Evolutionary conservation across 2,113 vertebrate genomes (phyloP).

Genomic region (Ploceus nigricollis): DNA sequence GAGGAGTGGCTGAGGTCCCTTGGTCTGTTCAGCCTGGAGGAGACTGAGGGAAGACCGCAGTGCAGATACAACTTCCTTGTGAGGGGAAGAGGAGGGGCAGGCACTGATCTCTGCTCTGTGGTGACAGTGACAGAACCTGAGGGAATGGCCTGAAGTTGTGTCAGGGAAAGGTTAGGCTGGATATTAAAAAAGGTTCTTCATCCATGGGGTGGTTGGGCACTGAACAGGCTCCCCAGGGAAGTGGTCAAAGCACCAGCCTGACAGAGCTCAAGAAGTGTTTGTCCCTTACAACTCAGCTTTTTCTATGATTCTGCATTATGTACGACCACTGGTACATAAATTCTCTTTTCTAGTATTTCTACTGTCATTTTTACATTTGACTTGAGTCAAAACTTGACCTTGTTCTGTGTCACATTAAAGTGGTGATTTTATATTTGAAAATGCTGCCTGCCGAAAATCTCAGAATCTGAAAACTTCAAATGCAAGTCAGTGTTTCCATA

Average conservation of each 20-base stretch:
- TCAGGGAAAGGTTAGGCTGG: background rate
- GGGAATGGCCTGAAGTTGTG: background rate
- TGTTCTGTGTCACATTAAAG: background rate
- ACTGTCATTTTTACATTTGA: background rate
- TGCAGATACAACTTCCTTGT: background rate
- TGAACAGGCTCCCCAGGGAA: background rate
- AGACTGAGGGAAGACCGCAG: background rate
- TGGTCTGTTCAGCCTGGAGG: background rate
- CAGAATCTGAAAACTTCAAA: background rate
- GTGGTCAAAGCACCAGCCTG: background rate
- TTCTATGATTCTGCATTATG: background rate
- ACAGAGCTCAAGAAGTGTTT: background rate
- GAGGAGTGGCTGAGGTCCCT: background rate
- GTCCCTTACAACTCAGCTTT: background rate
- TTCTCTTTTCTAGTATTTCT: background rate
- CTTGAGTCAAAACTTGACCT: background rate
- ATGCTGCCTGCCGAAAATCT: background rate
- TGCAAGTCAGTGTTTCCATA: background rate
- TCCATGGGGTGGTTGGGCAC: background rate
- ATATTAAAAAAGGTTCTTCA: rapidly evolving
- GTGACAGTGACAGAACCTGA: background rate
- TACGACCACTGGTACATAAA: background rate
- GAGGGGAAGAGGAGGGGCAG: background rate
- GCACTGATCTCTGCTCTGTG: background rate
- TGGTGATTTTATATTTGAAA: background rate